Evolutionary conservation across 2,113 vertebrate species (phyloP).

Genomic region (Phycodurus eques): DNA sequence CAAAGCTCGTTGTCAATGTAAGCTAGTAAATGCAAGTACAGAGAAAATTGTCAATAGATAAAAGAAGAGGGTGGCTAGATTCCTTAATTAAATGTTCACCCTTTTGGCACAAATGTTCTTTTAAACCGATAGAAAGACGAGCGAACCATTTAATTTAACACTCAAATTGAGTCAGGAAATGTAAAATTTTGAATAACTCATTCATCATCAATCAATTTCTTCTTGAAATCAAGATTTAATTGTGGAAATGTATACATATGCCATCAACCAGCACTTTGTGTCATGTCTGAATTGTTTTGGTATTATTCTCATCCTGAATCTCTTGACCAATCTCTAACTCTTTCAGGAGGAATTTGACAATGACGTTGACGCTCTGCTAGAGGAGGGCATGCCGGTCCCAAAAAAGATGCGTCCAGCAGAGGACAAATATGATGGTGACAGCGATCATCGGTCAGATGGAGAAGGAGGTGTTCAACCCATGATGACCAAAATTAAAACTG

Average conservation of each 20-base stretch:
- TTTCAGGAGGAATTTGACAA: conserved; percentile 99
- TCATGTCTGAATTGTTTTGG: not conserved
- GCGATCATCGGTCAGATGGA: conserved; percentile 91
- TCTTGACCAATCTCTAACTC: conserved; percentile 52
- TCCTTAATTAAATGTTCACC: too few species aligned
- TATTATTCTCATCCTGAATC: not conserved
- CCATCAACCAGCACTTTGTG: not conserved
- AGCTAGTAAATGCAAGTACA: too few species aligned
- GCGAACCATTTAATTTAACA: not conserved
- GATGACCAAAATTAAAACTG: conserved; percentile 99
- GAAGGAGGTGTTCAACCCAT: conserved; percentile 95
- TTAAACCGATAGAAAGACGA: too few species aligned
- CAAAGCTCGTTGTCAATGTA: too few species aligned
- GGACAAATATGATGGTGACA: conserved; percentile 86
- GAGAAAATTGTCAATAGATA: too few species aligned
- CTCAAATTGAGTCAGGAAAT: not conserved
- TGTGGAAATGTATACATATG: not conserved
- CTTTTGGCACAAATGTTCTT: too few species aligned
- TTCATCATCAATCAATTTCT: not conserved
- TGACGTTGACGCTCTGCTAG: conserved; percentile 94
- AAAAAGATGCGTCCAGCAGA: conserved; percentile 88
- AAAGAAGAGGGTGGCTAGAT: too few species aligned
- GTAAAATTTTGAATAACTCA: not conserved
- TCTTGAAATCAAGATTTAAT: not conserved
- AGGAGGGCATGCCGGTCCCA: conserved; percentile 92